Base-by-base conservation (phyloP, 2,888 invertebrate genomes). In the Lomographa bimaculata region DNA sequence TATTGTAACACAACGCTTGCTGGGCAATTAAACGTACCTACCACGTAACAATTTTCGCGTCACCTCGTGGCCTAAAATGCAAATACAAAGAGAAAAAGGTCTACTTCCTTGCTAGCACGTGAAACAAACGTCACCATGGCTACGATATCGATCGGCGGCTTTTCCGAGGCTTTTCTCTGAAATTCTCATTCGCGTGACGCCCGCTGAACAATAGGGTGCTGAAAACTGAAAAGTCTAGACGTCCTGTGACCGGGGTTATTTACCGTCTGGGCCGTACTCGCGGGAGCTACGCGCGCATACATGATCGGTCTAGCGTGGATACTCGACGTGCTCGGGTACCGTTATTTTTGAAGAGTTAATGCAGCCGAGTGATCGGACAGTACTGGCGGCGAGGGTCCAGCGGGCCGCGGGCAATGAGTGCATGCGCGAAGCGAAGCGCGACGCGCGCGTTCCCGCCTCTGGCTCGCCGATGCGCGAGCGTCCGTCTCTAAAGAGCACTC, bases 131-230 rank as follows among this genome's bases (percentile, higher is more conserved):
- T 87, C 74, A 48, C 81, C 76, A 87, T 86, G 79, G 64, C 76
- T 70, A 89, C 80, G 27, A 57, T 87, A 89, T 89, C 87, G 89
- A 89, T 71, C 85, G 76, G 71, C 76, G 85, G 81, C 81, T 82
- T 87, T 87, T 79, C 85, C 81, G 79, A 85, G 79, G 78, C 79
- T 80, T 70, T 82, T 69, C 72, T 72, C 79, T 82, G 80, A 83
- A 82, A 72, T 66, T 68, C 64, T 65, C 80, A 74, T 68, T 83
- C 79, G 85, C 85, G 86, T 87, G 86, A 72, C 80, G 71, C 67
- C 68, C 69, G 60, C 81, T 82, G 82, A 81, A 84, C 74, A 65
- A 71, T 69, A 68, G 69, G 74, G 73, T 64, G 79, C 77, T 73
- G 78, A 76, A 60, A 68, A 63, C 77, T 73, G 78, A 76, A 60